These are phyloP conservation scores for Ophion obscuratus DNA, from an alignment of 2,888 invertebrate genomes.

Conservation along the genomic window DNA sequence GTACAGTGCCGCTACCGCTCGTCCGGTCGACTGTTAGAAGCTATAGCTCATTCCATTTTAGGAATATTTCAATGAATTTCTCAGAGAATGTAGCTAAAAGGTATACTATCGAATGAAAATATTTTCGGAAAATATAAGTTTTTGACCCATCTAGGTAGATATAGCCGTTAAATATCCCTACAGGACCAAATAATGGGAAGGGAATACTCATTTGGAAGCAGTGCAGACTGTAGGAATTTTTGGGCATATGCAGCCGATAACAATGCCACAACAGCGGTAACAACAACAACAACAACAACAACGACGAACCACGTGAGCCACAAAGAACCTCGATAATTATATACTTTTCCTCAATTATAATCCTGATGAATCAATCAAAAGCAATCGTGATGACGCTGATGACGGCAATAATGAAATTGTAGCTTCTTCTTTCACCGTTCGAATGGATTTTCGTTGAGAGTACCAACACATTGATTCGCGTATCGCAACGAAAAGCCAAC, in stretches of 20 bases:
- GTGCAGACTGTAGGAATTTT: background rate
- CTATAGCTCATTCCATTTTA: no score
- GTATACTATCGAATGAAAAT: no score
- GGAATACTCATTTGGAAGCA: background rate
- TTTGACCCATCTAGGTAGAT: no score
- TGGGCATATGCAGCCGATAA: background rate
- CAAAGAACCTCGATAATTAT: background rate
- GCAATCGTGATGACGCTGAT: background rate
- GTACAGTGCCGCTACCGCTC: no score
- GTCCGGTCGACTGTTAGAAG: no score
- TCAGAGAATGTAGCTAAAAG: no score
- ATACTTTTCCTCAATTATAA: background rate
- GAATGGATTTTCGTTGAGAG: slow-evolving; percentile 10
- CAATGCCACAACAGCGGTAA: no score
- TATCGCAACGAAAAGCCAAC: background rate
- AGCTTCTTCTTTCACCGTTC: slow-evolving; percentile 1
- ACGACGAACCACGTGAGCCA: no score
- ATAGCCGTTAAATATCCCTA: background rate
- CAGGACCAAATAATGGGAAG: background rate
- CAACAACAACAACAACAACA: no score
- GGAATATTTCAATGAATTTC: no score
- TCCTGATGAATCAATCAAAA: background rate
- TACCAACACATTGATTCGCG: background rate
- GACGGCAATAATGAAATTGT: background rate
- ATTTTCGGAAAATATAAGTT: no score